Evolutionary conservation across 2,888 invertebrate genomes (phyloP).

Genomic region (Hydriomena furcata): DNA sequence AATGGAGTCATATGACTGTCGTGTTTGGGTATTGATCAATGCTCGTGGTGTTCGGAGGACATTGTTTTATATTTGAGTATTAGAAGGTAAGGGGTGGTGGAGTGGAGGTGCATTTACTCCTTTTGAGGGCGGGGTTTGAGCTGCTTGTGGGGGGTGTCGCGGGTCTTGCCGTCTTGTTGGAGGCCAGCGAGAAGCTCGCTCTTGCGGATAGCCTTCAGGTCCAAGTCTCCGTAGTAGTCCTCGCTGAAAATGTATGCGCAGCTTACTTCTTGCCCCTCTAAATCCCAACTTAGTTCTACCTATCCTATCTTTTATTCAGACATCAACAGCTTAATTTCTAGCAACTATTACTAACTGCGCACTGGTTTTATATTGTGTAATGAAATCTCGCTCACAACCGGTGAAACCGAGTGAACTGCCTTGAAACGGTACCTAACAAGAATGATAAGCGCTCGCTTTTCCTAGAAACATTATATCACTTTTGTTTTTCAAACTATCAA

Average conservation of each 20-base stretch:
- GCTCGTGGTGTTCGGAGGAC: slow-evolving; percentile 60
- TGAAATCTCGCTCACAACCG: slow-evolving; percentile 61
- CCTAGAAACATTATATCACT: slow-evolving; percentile 59
- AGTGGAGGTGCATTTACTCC: slow-evolving; percentile 67
- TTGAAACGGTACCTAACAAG: slow-evolving; percentile 71
- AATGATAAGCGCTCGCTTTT: slow-evolving; percentile 72
- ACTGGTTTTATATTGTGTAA: slow-evolving; percentile 71
- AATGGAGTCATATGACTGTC: slow-evolving; percentile 39
- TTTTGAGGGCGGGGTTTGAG: slow-evolving; percentile 84
- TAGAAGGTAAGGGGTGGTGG: slow-evolving; percentile 63
- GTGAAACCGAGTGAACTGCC: slow-evolving; percentile 70
- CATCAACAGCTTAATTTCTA: slow-evolving; percentile 59
- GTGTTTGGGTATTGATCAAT: slow-evolving; percentile 34
- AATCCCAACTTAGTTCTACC: slow-evolving; percentile 51
- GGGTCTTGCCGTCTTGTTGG: slow-evolving; percentile 83
- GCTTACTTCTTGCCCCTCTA: slow-evolving; percentile 75
- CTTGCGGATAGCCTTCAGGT: slow-evolving; percentile 97
- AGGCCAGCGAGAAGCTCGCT: slow-evolving; percentile 94
- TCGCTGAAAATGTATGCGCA: slow-evolving; percentile 89
- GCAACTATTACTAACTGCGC: slow-evolving; percentile 67
- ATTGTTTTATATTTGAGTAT: slow-evolving; percentile 71
- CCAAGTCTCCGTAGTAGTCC: slow-evolving; percentile 98
- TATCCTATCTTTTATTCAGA: slow-evolving; percentile 47
- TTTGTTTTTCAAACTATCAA: slow-evolving; percentile 52
- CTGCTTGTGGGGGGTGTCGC: slow-evolving; percentile 70